These are phyloP conservation scores for Lagenorhynchus albirostris DNA, from an alignment of 2,113 vertebrate genomes.

Conservation along the genomic window DNA sequence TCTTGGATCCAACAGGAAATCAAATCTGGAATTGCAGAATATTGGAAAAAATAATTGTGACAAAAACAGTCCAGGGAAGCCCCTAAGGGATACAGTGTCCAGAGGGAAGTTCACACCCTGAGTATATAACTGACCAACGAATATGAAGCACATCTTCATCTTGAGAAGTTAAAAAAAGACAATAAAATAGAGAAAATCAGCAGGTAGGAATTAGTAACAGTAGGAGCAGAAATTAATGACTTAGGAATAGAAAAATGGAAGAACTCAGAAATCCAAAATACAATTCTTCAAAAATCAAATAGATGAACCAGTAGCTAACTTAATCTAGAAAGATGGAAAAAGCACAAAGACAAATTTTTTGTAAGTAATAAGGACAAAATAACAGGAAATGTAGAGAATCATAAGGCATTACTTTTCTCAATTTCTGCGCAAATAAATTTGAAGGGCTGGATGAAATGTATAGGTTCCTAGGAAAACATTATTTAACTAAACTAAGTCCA, in stretches of 20 bases:
- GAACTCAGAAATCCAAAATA: neutral
- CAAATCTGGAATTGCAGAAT: neutral
- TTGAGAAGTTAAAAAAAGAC: neutral
- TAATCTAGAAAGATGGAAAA: neutral
- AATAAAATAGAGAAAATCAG: too few species aligned
- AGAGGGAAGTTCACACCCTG: fast-evolving
- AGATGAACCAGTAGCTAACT: neutral
- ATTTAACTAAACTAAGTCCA: neutral
- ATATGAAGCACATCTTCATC: neutral
- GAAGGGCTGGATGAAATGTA: neutral
- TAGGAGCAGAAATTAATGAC: neutral
- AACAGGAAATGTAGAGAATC: neutral
- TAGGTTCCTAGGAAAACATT: neutral
- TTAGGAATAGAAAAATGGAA: neutral
- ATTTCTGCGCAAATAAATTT: neutral
- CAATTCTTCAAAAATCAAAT: neutral
- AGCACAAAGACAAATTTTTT: neutral
- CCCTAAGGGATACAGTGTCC: neutral
- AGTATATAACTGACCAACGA: neutral
- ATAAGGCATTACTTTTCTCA: neutral
- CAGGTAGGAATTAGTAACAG: neutral
- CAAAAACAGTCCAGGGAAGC: neutral
- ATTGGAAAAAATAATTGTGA: neutral
- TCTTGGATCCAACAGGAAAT: neutral
- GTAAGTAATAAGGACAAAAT: neutral